Base-by-base conservation (phyloP, 1,140 invertebrate genomes). In the Teleopsis dalmanni region DNA sequence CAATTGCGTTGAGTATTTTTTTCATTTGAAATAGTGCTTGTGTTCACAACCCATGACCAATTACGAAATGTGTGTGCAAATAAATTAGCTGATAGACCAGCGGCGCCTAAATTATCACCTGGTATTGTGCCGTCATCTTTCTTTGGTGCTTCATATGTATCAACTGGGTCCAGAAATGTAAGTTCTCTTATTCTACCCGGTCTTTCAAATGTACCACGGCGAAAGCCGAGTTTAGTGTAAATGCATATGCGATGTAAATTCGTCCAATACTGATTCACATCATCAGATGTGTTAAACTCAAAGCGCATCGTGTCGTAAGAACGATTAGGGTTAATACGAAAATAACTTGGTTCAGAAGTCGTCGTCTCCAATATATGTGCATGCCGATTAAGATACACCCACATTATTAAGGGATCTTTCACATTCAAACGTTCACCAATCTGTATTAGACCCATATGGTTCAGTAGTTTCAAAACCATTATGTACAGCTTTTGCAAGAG, bases 181-280 rank as follows among this genome's bases (percentile, higher is more conserved):
- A 68, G 16, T 0, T 44, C 34, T 8, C 48, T 53, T 1, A 42
- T 19, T 0, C 56, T 52, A 13, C 49, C 19, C 1, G 46, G 25
- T 1, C 6, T 22, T 19, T 19, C 36, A 33, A 7, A 47, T 47
- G 13, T 35, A 33, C 23, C 37, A 27, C 55, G 59, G 3, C 59
- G 59, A 31, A 75, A 76, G 21, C 83, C 83, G 10, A 87, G 60
- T 31, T 75, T 77, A 0, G 85, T 87, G 48, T 80, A 77, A 19
- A 85, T 74, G 51, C 81, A 81, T 36, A 81, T 81, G 23, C 75
- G 76, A 75, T 81, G 80, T 62, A 88, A 70, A 36, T 85, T 79
- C 44, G 76, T 76, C 87, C 87, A 90, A 62, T 85, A 89, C n/a
- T 78, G 74, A 9, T 81, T 76, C 0, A 89, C 65, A 51, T 80